These are phyloP conservation scores for Leptodactylus fallax DNA, from an alignment of 2,797 vertebrate species.

Conservation along the genomic window DNA sequence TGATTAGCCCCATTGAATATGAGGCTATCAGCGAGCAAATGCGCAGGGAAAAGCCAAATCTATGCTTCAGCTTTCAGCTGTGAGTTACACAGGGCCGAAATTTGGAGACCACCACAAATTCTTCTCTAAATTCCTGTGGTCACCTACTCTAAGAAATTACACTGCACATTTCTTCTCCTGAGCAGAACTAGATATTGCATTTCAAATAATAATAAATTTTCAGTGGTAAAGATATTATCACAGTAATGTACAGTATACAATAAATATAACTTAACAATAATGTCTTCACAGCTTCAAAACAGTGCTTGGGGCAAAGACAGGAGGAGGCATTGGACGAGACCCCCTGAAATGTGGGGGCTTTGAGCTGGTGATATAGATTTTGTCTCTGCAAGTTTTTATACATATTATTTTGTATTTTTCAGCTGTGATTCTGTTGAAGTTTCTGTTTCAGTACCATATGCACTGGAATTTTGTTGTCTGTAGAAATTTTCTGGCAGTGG, in stretches of 20 bases:
- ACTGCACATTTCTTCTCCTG: too few species aligned
- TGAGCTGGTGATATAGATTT: neutral
- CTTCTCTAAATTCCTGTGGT: too few species aligned
- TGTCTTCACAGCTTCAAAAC: neutral
- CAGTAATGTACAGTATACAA: neutral
- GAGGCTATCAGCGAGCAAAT: too few species aligned
- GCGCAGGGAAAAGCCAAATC: too few species aligned
- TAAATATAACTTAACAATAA: neutral
- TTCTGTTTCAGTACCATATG: neutral
- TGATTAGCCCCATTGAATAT: too few species aligned
- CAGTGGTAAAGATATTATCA: too few species aligned
- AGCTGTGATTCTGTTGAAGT: neutral
- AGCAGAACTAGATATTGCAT: too few species aligned
- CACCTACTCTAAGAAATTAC: too few species aligned
- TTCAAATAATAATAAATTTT: too few species aligned
- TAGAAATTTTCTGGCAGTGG: conserved; percentile 45
- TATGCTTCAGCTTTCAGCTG: too few species aligned
- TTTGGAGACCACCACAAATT: too few species aligned
- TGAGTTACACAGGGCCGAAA: too few species aligned
- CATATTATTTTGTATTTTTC: neutral
- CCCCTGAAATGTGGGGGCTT: neutral
- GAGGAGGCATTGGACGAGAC: neutral
- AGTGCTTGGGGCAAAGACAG: neutral
- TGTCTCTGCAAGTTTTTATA: neutral
- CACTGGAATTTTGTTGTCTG: neutral